A percentile compares a stretch with the other conserved stretches of the same genome.
These are phyloP conservation scores for Gadus macrocephalus DNA, from an alignment of 2,113 vertebrate species.

Conservation along the genomic window DNA sequence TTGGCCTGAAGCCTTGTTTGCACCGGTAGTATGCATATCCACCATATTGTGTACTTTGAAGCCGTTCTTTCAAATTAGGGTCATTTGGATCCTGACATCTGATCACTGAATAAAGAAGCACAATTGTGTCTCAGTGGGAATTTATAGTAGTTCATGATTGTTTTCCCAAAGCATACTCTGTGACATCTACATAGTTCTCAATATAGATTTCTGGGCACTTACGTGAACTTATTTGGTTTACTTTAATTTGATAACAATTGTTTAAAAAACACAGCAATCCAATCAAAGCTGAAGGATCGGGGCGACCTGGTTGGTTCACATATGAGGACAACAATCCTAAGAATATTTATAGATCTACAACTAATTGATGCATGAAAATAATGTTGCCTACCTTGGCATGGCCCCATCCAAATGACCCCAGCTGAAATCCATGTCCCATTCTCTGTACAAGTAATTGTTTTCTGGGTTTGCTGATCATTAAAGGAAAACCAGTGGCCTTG, in stretches of 20 bases:
- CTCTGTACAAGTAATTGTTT: background rate
- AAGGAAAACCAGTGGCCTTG: background rate
- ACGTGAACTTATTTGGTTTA: background rate
- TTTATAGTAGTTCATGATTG: background rate
- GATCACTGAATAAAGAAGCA: conserved; percentile 35
- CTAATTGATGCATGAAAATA: background rate
- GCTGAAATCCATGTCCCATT: background rate
- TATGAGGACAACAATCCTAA: background rate
- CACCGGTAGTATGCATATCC: accelerated
- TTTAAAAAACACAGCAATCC: background rate
- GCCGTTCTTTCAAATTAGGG: accelerated
- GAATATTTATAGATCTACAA: background rate
- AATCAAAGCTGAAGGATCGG: background rate
- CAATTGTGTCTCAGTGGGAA: background rate
- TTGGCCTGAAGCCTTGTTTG: accelerated
- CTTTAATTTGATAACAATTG: background rate
- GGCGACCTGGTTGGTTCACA: background rate
- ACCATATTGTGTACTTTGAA: accelerated
- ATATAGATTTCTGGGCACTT: background rate
- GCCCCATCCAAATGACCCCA: too few species aligned
- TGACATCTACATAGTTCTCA: background rate
- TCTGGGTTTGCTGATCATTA: too few species aligned
- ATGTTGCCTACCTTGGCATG: background rate
- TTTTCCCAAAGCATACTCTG: background rate
- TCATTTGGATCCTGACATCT: background rate